Percentiles rank a stretch among this genome's conserved stretches.
Conservation (phyloP, 2,113 vertebrate species). For the Amphiprion ocellaris region DNA sequence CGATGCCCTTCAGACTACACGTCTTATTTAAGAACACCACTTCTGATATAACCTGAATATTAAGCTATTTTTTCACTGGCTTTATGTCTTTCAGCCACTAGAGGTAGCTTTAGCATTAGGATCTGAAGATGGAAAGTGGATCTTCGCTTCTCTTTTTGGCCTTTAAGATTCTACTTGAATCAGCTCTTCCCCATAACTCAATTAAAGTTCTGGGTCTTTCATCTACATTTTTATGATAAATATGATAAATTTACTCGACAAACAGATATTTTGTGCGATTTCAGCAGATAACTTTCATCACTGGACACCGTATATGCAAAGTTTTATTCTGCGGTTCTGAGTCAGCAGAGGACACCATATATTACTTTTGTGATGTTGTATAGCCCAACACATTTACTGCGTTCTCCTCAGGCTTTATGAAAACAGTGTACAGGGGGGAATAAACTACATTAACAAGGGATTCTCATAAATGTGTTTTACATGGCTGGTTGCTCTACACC, state of each 20-base stretch:
- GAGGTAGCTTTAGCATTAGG: constrained; percentile 53
- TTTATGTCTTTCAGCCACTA: constrained; percentile 42
- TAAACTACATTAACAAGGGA: not conserved
- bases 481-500: constrained; percentile 4
- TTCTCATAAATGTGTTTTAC: constrained; percentile 3
- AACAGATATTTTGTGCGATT: constrained; percentile 4
- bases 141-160: not conserved
- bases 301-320: too few species aligned
- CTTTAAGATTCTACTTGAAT: constrained; percentile 11
- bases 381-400: not conserved
- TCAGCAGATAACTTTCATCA: not conserved
- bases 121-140: not conserved
- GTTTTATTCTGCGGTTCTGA: not conserved
- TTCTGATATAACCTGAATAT: not conserved
- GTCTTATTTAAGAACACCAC: too few species aligned
- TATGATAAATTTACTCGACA: constrained; percentile 10
- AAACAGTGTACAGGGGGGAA: not conserved
- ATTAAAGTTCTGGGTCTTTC: not conserved
- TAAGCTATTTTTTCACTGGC: not conserved
- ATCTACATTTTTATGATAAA: constrained; percentile 4
- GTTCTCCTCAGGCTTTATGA: not conserved
- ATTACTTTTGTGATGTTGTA: not conserved
- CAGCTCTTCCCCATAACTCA: not conserved
- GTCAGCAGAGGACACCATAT: constrained; percentile 18
- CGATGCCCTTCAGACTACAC: too few species aligned